Evolutionary conservation across 2,888 invertebrate genomes (phyloP).

Genomic region (Calameuta idolon): DNA sequence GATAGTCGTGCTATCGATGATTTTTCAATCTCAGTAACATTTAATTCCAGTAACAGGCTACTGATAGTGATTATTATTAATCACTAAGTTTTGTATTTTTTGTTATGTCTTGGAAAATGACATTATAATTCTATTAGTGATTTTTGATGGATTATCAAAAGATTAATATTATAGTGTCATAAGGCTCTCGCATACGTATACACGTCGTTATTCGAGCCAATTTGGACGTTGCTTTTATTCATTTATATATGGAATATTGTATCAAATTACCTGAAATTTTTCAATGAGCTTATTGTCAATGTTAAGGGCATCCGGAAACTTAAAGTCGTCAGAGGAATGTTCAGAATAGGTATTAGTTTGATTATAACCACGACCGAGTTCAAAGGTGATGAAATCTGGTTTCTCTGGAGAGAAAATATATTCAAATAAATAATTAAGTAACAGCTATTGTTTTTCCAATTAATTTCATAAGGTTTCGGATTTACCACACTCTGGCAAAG

Average conservation of each 20-base stretch:
- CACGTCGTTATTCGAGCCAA: background rate
- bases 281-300: conserved; percentile 31
- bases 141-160: background rate
- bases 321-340: conserved; percentile 21
- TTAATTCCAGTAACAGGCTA: background rate
- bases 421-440: conserved; percentile 1
- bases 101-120: background rate
- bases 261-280: conserved; percentile 37
- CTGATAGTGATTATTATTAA: background rate
- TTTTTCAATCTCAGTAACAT: background rate
- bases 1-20: background rate
- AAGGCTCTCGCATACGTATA: conserved; percentile 1
- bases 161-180: background rate
- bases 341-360: conserved; percentile 24
- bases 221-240: background rate
- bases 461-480: conserved; percentile 5
- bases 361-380: conserved; percentile 37
- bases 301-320: conserved; percentile 36
- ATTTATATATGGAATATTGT: background rate
- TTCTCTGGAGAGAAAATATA: conserved; percentile 30
- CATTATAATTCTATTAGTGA: background rate
- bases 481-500: conserved; percentile 35
- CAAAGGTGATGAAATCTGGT: conserved; percentile 35
- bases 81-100: background rate
- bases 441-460: background rate